Percentiles rank a stretch among this genome's conserved stretches.
Evolutionary conservation across 2,113 vertebrate genomes (phyloP).

Genomic region (Myiagra hebetior): DNA sequence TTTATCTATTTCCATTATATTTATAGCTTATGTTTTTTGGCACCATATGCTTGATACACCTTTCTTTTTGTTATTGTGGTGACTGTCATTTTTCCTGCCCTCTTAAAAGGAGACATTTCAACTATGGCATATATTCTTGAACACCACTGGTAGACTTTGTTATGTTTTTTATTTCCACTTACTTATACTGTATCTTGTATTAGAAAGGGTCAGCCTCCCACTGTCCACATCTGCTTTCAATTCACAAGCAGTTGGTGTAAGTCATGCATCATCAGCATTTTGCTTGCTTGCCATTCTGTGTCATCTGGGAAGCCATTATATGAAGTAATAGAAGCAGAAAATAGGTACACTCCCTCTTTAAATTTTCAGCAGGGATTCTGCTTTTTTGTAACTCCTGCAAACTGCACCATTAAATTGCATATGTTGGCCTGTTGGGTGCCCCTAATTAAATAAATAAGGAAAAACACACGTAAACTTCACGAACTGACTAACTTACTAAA

Average conservation of each 20-base stretch:
- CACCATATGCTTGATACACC: not conserved
- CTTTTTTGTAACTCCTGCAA: conserved; percentile 51
- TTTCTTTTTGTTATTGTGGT: not conserved
- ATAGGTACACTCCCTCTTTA: conserved; percentile 49
- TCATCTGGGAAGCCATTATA: conserved; percentile 57
- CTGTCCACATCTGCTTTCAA: conserved; percentile 65
- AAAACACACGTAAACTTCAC: not conserved
- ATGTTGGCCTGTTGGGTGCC: conserved; percentile 47
- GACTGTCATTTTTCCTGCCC: not conserved
- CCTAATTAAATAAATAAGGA: conserved; percentile 30
- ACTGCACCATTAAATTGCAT: conserved; percentile 64
- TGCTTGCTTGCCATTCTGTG: conserved; percentile 38
- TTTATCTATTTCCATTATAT: not conserved
- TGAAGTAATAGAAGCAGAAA: conserved; percentile 51
- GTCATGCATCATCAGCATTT: conserved; percentile 51
- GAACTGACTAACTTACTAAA: not conserved
- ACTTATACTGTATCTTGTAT: not conserved
- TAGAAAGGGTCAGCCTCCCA: conserved; percentile 45
- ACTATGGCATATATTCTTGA: not conserved
- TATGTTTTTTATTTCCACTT: not conserved
- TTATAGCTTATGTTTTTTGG: not conserved
- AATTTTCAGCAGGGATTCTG: conserved; percentile 57
- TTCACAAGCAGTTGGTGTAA: conserved; percentile 57
- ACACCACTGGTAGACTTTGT: not conserved
- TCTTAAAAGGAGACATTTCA: not conserved